Base-by-base conservation (phyloP, 1,140 invertebrate species). In the Danaus plexippus region DNA sequence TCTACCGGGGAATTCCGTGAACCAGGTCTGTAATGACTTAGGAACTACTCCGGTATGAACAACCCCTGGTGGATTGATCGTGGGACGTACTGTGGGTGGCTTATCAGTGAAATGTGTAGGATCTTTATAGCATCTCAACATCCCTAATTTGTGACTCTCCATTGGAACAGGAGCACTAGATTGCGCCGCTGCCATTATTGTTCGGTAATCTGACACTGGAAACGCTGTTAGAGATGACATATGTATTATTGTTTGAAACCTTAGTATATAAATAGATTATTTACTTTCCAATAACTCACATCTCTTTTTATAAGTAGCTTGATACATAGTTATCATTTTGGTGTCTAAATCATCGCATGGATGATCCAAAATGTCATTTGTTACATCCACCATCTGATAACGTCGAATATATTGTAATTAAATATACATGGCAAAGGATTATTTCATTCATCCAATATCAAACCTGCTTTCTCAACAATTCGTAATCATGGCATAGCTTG, bases 291-390 rank as follows among this genome's bases (percentile, higher is more conserved):
- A 48, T 44, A 57, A 77, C 83, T 77, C 55, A 89, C 90, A 88
- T 87, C 88, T 79, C 73, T 89, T 90, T 42, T 85, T 80, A 59
- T 85, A 91, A 48, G 90, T 90, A 0, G 86, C 87, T 74, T 90
- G 88, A 64, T 91, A 91, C 66, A 90, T 88, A 6, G 88, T 89
- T 32, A 84, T 76, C 88, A 91, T 90, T 69, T 89, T 89, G 12
- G 85, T 88, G 58, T 91, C 89, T 9, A 88, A 77, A 48, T 84
- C 84, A 58, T 89, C 88, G 59, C 89, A 90, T 0, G 84, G 87
- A 67, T 89, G 88, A 47, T 91, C 89, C 52, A 91, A 62, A 53
- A 91, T 89, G 22, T 88, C 87, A 22, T 88, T 88, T 3, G 86
- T 85, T 3, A 90, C 81, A 57, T 88, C 81, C 4, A 88, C 87